Conservation (phyloP, 1,140 invertebrate species). For the Whitmania pigra region DNA sequence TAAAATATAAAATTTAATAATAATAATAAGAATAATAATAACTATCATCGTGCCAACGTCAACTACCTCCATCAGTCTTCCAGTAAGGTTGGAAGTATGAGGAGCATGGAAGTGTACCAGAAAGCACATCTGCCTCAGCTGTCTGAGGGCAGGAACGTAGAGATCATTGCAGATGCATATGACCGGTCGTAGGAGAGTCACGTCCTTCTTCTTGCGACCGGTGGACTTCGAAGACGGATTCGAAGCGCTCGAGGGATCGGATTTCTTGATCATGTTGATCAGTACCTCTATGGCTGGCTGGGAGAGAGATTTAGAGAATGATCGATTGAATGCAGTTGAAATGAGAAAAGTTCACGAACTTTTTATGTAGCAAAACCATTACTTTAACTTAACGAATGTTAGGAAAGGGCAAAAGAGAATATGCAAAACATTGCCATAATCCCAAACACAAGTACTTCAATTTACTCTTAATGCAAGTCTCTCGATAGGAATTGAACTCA, state of each 20-base stretch:
- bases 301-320: slow-evolving; percentile 26
- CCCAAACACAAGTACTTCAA: background rate
- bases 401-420: no score
- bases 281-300: slow-evolving; percentile 72
- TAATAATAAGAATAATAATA: background rate
- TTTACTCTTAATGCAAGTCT: background rate
- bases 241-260: slow-evolving; percentile 38
- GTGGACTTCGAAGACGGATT: slow-evolving; percentile 27
- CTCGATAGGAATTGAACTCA: background rate
- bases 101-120: slow-evolving; percentile 62
- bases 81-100: slow-evolving; percentile 42
- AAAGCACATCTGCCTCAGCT: slow-evolving; percentile 57
- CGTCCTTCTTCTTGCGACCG: slow-evolving; percentile 41
- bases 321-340: background rate
- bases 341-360: background rate
- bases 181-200: slow-evolving; percentile 60
- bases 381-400: no score
- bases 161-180: slow-evolving; percentile 94
- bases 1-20: slow-evolving; percentile 8
- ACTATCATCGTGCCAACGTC: background rate
- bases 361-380: background rate
- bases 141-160: slow-evolving; percentile 67
- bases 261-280: slow-evolving; percentile 58
- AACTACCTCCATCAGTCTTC: slow-evolving; percentile 37
- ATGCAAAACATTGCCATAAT: background rate